Conservation (phyloP, 2,113 vertebrate genomes). For the Nerophis lumbriciformis region DNA sequence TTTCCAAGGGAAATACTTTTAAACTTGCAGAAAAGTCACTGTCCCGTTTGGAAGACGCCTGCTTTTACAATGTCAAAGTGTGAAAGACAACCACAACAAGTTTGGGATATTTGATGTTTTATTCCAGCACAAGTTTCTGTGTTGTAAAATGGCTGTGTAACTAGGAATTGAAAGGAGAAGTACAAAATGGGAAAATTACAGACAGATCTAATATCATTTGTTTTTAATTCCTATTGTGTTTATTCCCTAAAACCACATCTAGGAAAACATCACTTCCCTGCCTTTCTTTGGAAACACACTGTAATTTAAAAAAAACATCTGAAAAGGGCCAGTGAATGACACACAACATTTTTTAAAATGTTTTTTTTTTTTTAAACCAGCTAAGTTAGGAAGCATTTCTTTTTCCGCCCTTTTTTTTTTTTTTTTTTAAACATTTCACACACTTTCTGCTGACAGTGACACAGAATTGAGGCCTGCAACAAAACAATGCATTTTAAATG, state of each 20-base stretch:
- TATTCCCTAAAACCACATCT: constrained; percentile 65
- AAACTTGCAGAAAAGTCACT: too few species aligned
- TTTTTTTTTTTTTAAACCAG: constrained; percentile 25
- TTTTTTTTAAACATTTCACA: constrained; percentile 35
- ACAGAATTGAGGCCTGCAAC: constrained; percentile 26
- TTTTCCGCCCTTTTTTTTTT: constrained; percentile 18
- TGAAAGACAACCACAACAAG: not conserved
- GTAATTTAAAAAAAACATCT: constrained; percentile 4
- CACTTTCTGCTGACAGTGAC: constrained; percentile 36
- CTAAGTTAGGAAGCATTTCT: constrained; percentile 48
- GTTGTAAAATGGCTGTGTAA: constrained; percentile 75
- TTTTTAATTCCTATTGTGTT: constrained; percentile 70
- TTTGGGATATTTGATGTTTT: constrained; percentile 57
- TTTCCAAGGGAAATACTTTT: not conserved
- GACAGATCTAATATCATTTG: constrained; percentile 69
- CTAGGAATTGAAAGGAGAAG: constrained; percentile 72
- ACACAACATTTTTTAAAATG: constrained; percentile 5
- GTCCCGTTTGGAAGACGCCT: too few species aligned
- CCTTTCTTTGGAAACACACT: constrained; percentile 61
- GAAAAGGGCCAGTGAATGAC: not conserved
- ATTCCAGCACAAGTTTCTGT: constrained; percentile 77
- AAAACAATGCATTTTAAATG: constrained; percentile 16
- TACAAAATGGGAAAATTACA: constrained; percentile 75
- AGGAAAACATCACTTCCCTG: constrained; percentile 58
- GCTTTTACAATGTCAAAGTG: too few species aligned